Evolutionary conservation across 2,888 invertebrate genomes (phyloP).

Genomic region (Mesochorus sp.): DNA sequence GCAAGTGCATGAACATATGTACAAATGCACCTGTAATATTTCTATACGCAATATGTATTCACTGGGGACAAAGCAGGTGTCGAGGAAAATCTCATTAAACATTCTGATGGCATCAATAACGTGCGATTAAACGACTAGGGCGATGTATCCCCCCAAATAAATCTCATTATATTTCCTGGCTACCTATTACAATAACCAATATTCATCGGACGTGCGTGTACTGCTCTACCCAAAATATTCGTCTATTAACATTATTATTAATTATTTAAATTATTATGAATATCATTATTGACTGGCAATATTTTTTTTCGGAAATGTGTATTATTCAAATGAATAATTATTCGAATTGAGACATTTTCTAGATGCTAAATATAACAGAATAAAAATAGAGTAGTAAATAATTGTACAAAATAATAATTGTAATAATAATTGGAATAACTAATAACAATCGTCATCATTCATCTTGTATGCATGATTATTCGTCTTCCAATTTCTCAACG

Average conservation of each 20-base stretch:
- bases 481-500: too few species aligned
- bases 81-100: conserved; percentile 38
- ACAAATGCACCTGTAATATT: conserved; percentile 1
- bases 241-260: background rate
- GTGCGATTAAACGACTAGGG: conserved; percentile 28
- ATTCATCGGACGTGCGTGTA: conserved; percentile 8
- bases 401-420: too few species aligned
- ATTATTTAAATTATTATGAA: background rate
- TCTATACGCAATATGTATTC: conserved; percentile 6
- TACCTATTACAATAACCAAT: conserved; percentile 13
- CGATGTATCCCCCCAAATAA: conserved; percentile 29
- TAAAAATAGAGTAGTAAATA: too few species aligned
- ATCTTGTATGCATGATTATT: too few species aligned
- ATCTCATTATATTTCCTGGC: conserved; percentile 32
- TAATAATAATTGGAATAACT: too few species aligned
- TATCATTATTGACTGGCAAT: background rate
- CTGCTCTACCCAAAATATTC: conserved; percentile 3
- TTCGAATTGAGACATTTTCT: too few species aligned
- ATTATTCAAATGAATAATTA: too few species aligned
- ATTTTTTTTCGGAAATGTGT: too few species aligned
- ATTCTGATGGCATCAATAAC: conserved; percentile 50
- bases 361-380: too few species aligned
- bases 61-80: conserved; percentile 39
- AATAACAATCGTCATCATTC: too few species aligned
- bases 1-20: background rate